These are phyloP conservation scores for Linurgus olivaceus DNA, from an alignment of 2,797 vertebrate species.

Conservation along the genomic window DNA sequence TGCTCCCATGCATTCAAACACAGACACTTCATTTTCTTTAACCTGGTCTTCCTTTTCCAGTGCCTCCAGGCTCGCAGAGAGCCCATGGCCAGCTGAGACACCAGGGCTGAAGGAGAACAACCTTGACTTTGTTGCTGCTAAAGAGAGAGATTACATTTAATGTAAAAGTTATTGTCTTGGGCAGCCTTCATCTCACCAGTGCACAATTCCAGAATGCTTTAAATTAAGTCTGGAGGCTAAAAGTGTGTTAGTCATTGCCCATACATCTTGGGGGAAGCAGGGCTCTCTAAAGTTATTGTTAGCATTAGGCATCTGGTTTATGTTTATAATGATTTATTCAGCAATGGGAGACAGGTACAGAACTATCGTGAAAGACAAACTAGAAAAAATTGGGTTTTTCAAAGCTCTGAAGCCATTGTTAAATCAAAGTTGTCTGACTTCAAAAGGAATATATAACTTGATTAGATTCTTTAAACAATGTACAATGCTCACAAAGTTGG, in stretches of 20 bases:
- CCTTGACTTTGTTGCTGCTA: slow-evolving; percentile 40
- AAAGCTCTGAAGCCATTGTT: slow-evolving; percentile 58
- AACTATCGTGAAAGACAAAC: slow-evolving; percentile 57
- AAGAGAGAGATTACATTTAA: slow-evolving; percentile 42
- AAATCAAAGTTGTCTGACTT: slow-evolving; percentile 54
- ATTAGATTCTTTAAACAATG: slow-evolving; percentile 34
- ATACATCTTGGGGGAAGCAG: slow-evolving; percentile 22
- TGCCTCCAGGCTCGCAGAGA: background rate
- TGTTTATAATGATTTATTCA: slow-evolving; percentile 64
- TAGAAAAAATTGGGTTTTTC: slow-evolving; percentile 47
- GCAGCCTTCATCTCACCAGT: slow-evolving; percentile 52
- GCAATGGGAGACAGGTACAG: slow-evolving; percentile 60
- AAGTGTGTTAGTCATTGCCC: slow-evolving; percentile 59
- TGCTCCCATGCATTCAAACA: background rate
- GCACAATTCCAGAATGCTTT: slow-evolving; percentile 55
- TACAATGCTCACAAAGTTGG: background rate
- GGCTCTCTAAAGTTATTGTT: slow-evolving; percentile 46
- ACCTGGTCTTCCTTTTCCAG: background rate
- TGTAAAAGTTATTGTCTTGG: slow-evolving; percentile 30
- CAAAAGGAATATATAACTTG: slow-evolving; percentile 31
- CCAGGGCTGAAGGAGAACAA: slow-evolving; percentile 1
- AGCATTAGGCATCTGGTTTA: slow-evolving; percentile 66
- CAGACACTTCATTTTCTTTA: background rate
- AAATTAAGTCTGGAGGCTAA: slow-evolving; percentile 55
- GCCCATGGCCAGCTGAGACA: background rate